Base-by-base conservation (phyloP, 2,113 vertebrate genomes). In the Semnornis frantzii region DNA sequence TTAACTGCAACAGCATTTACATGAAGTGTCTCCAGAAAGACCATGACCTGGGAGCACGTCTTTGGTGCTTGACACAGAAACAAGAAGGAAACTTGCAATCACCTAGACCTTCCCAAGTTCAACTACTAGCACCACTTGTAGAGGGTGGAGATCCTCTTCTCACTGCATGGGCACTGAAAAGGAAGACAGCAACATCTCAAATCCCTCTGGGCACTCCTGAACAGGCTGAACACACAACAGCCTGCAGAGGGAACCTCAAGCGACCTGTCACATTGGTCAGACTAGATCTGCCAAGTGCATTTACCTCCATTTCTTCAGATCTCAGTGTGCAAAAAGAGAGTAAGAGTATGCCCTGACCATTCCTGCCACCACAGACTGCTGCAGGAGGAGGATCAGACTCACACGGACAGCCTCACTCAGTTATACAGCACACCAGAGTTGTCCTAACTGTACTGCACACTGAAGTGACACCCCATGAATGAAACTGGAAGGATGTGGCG, bases 301-400 rank as follows among this genome's bases (percentile, higher is more conserved):
- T 39, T 52, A 46, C 8, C 74, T 54, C 55, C 34, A 30, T 12
- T 5, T 39, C 50, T n/a, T 19, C 66, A 30, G 84, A 75, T 48
- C 34, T 0, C 1, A 50, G 42, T 0, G 8, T 23, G 50, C 20
- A 54, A 15, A 37, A 82, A 63, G 6, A 55, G 10, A 59, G 15
- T 0, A 4, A 7, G 42, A 74, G 46, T 25, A 14, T 89, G 50
- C 14, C 73, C 81, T 34, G 50, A 34, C 9, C 48, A 9, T 27
- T 15, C 19, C 9, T 1, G 79, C 9, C 28, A 25, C 11, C 42
- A 3, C 0, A 2, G 25, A 28, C 1, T 1, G 34, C 64, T 62
- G 28, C 78, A 48, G 60, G 28, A 59, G n/a, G 19, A 75, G 64
- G 64, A 23, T 6, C n/a, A 68, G 48, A 12, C 28, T 23, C 39